Base-by-base conservation (phyloP, 2,797 vertebrate species). In the Amblyopsis hoosieri region DNA sequence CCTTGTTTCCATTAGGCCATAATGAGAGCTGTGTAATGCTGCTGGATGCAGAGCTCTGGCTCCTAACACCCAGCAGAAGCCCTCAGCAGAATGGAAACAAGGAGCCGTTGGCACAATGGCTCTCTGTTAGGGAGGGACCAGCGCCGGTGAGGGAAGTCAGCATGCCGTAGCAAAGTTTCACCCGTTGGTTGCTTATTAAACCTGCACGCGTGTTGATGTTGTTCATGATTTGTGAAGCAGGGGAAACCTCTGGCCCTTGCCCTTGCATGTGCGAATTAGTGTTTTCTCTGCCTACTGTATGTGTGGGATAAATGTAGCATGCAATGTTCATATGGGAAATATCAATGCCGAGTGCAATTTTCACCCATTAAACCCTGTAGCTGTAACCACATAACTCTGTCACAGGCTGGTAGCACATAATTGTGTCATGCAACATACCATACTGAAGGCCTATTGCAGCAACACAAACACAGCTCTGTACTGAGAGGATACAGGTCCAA, bases 91-190 rank as follows among this genome's bases (percentile, higher is more conserved):
- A 58, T 85, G 85, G 87, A 89, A 90, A 89, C 85, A 67, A 85
- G 76, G 71, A 75, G 68, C 66, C 84, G 87, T 76, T 19, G 71
- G 70, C 74, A 93, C 90, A 92, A 90, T 92, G 85, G 79, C 62
- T 90, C 83, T 87, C 85, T 91, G 87, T 90, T 80, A 83, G 82
- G 76, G 69, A 57, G 55, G 87, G 81, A 74, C 79, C 80, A 75
- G 80, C 78, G 73, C 79, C 65, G 82, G 75, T 81, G 73, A 69
- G 52, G 66, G 76, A 49, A 48, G 59, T 42, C 50, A 19, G 14
- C 42, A 67, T 51, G 19, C 7, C 55, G 67, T 67, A 66, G 67
- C 64, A 60, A 68, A 64, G 66, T 73, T 80, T 67, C 60, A 59
- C 62, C 68, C 49, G 63, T 45, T 57, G 61, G 33, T 47, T 23